These are phyloP conservation scores for Drosophila conformis DNA, from an alignment of 2,888 invertebrate species.

Conservation along the genomic window DNA sequence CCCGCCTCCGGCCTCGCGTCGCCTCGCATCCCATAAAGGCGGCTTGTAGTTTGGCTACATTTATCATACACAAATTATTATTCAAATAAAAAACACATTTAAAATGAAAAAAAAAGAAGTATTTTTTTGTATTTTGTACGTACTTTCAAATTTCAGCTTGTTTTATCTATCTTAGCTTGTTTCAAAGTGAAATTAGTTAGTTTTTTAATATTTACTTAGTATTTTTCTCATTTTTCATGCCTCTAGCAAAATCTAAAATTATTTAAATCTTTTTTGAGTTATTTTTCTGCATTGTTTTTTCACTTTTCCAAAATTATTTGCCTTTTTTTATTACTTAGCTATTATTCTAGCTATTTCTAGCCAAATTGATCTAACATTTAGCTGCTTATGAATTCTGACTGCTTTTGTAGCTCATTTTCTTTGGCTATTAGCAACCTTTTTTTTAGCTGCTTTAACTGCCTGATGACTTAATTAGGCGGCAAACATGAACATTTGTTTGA, in stretches of 20 bases:
- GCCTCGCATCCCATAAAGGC: constrained; percentile 21
- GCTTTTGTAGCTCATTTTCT: constrained; percentile 14
- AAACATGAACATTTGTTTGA: constrained; percentile 63
- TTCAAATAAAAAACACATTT: constrained; percentile 26
- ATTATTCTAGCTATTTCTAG: not conserved
- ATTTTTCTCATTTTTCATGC: not conserved
- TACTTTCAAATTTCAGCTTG: not conserved
- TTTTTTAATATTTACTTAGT: not conserved
- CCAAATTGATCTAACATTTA: not conserved
- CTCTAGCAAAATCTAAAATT: not conserved
- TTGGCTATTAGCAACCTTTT: constrained; percentile 44
- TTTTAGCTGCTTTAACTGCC: constrained; percentile 53
- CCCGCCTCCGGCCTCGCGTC: constrained; percentile 19
- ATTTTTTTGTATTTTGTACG: not conserved
- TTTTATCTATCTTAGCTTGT: not conserved
- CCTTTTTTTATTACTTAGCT: not conserved
- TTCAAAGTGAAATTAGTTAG: not conserved
- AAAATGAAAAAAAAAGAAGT: constrained; percentile 24
- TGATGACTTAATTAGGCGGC: constrained; percentile 83
- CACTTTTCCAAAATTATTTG: not conserved
- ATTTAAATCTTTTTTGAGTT: not conserved
- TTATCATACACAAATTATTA: not conserved
- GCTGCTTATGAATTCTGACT: not conserved
- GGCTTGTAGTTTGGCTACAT: constrained; percentile 54
- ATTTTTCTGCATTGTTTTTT: not conserved